Evolutionary conservation across 2,888 invertebrate species (phyloP).

Genomic region (Rhopalosiphum nymphaeae): DNA sequence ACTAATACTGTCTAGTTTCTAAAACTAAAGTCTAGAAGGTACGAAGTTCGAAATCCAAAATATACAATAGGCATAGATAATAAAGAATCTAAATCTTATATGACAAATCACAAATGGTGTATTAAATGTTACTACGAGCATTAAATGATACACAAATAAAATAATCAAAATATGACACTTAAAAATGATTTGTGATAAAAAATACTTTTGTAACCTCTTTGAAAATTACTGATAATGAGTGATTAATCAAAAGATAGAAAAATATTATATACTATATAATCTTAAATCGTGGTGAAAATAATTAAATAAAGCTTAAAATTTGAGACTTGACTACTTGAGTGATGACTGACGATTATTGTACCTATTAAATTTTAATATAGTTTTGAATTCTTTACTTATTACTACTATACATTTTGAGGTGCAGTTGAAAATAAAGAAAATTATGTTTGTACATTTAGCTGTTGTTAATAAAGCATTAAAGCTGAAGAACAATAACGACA

Average conservation of each 20-base stretch:
- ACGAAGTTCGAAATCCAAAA: not conserved
- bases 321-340: not conserved
- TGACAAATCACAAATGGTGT: not conserved
- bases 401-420: not conserved
- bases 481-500: not conserved
- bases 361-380: not conserved
- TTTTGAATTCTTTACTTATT: not conserved
- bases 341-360: not conserved
- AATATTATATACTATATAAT: too few species aligned
- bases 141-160: not conserved
- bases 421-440: not conserved
- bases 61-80: not conserved
- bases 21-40: not conserved
- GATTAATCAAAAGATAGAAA: not conserved
- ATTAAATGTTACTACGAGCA: not conserved
- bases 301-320: not conserved
- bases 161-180: not conserved
- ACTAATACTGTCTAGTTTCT: not conserved
- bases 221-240: not conserved
- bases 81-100: too few species aligned
- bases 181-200: constrained; percentile 8
- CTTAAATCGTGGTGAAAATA: not conserved
- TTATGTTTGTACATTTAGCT: constrained; percentile 41
- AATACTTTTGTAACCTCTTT: constrained; percentile 44
- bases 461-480: not conserved